Base-by-base conservation (phyloP, 2,797 vertebrate species). In the Danio tinwini region DNA sequence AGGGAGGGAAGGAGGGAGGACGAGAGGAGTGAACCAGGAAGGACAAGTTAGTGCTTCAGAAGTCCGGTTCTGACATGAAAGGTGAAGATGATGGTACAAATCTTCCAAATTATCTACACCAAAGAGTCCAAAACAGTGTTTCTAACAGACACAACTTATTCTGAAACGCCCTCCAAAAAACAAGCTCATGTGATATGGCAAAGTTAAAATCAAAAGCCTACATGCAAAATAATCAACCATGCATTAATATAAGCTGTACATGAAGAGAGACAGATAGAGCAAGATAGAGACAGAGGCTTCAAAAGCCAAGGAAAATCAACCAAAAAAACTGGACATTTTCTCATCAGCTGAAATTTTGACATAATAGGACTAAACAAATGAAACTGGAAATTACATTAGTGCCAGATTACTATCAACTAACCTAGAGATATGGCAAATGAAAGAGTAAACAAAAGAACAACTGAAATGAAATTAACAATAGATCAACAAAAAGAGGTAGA, bases 211-310 rank as follows among this genome's bases (percentile, higher is more conserved):
- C 93, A 94, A 85, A 85, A 81, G 81, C 95, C 90, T 95, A 86
- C 95, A 95, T 96, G 95, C 95, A 95, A 95, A 96, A 95, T 92
- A 94, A 93, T 94, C 67, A 91, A 89, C 86, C 95, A 96, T 96
- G 95, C 95, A 96, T 96, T 96, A 96, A 94, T 78, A 82, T 94
- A 95, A 91, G 94, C 93, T 92, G 92, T 94, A 94, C 93, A 95
- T 95, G 94, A 93, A 94, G 91, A 95, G 91, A 87, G 82, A 87
- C 76, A 83, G 86, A 85, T 76, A 85, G 80, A 85, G 82, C 84
- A 80, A 87, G 83, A 93, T 76, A 81, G 84, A 87, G 82, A 82
- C 49, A 93, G 65, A 75, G 79, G 49, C 62, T 82, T 82, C 47
- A 58, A 78, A 84, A 68, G 67, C 65, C 76, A 68, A 85, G 76